Evolutionary conservation across 1,140 invertebrate genomes (phyloP), one percentile per base, ranked within the genome.

Genomic region (Nomia melanderi): DNA sequence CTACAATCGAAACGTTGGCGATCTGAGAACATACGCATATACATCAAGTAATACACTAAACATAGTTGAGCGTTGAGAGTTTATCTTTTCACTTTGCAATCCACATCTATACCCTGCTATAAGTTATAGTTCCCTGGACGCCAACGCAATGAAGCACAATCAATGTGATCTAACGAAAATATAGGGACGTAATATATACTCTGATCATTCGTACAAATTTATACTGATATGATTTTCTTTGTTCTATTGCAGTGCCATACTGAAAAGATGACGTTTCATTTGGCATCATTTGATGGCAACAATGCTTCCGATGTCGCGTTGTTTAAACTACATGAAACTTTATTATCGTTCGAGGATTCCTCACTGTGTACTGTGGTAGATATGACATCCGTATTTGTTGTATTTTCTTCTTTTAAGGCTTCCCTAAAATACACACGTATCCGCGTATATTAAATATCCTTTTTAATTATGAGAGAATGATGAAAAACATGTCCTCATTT

Each of bases 191-290:
- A 84, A 83, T 78, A 66, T 87, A 64, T 88, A 69, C 72, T 87
- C 76, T 83, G 75, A 84, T 87, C 88, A 82, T 70, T 66, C 76
- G 74, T 85, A 87, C 87, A 89, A 89, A 85, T 84, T 89, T 82
- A 80, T 89, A 89, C 82, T 89, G 88, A 91, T 90, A 90, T 90
- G 89, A 65, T 86, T 89, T 78, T 84, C 77, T 82, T 71, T 80
- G 41, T 77, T 78, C 82, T 84, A 86, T 88, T 87, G 79, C 78
- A 79, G 78, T 79, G 57, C 59, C 66, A 54, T 73, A 60, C 44
- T 64, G 50, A 56, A 56, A 39, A 36, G 50, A 78, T 57, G 53
- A 50, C 27, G 59, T 82, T 77, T 85, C 83, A 84, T 75, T 85
- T 84, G 66, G 71, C 31, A 50, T 85, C 79, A 53, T 71, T 59